Evolutionary conservation across 92 coral and sea anemone genomes (phyloP).

Genomic region (Epizoanthus scotinus): DNA sequence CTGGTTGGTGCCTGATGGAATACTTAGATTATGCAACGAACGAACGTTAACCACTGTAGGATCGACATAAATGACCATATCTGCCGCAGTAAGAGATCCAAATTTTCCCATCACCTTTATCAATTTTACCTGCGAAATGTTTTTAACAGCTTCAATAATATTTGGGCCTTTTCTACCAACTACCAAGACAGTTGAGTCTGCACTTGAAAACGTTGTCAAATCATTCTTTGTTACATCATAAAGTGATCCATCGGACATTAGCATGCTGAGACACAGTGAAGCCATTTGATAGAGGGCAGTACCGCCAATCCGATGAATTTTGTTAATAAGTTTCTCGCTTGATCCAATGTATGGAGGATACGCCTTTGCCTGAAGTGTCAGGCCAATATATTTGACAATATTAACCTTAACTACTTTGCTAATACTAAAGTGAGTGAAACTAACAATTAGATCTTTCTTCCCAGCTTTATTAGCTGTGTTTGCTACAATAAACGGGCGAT

Average conservation of each 20-base stretch:
- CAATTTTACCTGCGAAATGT: neutral
- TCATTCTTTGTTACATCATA: constrained; percentile 46
- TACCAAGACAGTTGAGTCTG: constrained; percentile 17
- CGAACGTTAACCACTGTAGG: constrained; percentile 40
- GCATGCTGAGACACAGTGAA: constrained; percentile 46
- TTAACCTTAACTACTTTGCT: constrained; percentile 31
- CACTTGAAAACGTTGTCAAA: constrained; percentile 48
- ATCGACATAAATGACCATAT: neutral
- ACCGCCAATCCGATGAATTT: constrained; percentile 34
- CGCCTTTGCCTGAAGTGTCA: constrained; percentile 46
- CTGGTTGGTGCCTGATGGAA: constrained; percentile 33
- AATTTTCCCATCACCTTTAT: constrained; percentile 40
- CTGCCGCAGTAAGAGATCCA: constrained; percentile 22
- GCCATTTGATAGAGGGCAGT: constrained; percentile 51
- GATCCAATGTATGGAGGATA: constrained; percentile 57
- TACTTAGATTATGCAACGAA: constrained; percentile 15
- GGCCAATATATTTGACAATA: constrained; percentile 37
- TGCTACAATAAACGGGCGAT: constrained; percentile 44
- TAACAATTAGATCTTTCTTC: constrained; percentile 39
- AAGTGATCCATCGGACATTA: constrained; percentile 44
- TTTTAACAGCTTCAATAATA: constrained; percentile 45
- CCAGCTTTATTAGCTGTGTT: constrained; percentile 40
- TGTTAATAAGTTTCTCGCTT: constrained; percentile 1
- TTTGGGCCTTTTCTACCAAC: constrained; percentile 55
- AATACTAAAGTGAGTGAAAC: constrained; percentile 50